Percentiles rank a stretch among this genome's conserved stretches.
Evolutionary conservation across 2,797 vertebrate genomes (phyloP).

Genomic region (Squalus acanthias): DNA sequence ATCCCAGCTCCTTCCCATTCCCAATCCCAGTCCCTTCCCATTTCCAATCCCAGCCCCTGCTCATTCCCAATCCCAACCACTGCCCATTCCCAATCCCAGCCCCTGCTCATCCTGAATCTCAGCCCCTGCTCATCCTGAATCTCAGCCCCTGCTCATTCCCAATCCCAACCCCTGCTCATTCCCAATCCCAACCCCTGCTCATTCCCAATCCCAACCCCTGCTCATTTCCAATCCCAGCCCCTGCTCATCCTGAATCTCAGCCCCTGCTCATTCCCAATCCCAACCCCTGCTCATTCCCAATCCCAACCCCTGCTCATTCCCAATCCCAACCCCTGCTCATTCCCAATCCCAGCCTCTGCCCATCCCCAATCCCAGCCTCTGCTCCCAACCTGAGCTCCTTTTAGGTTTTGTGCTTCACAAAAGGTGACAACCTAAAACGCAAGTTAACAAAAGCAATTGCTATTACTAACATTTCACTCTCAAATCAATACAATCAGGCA

Average conservation of each 20-base stretch:
- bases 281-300: background rate
- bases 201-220: background rate
- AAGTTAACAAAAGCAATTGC: conserved; percentile 10
- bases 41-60: too few relatives aligned
- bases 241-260: too few relatives aligned
- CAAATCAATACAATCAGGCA: background rate
- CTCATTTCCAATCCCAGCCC: background rate
- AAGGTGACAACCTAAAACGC: background rate
- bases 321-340: background rate
- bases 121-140: too few relatives aligned
- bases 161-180: background rate
- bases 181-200: background rate
- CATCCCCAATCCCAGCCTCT: background rate
- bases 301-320: background rate
- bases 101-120: too few relatives aligned
- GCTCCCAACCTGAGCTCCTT: background rate
- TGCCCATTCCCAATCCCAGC: too few relatives aligned
- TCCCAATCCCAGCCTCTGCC: background rate
- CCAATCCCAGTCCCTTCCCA: too few relatives aligned
- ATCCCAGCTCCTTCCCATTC: too few relatives aligned
- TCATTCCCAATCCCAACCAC: too few relatives aligned
- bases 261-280: too few relatives aligned
- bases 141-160: too few relatives aligned
- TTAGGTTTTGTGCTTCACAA: background rate
- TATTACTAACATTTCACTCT: background rate